These are phyloP conservation scores for Delichon dasypus DNA, from an alignment of 2,797 vertebrate species.

Conservation along the genomic window DNA sequence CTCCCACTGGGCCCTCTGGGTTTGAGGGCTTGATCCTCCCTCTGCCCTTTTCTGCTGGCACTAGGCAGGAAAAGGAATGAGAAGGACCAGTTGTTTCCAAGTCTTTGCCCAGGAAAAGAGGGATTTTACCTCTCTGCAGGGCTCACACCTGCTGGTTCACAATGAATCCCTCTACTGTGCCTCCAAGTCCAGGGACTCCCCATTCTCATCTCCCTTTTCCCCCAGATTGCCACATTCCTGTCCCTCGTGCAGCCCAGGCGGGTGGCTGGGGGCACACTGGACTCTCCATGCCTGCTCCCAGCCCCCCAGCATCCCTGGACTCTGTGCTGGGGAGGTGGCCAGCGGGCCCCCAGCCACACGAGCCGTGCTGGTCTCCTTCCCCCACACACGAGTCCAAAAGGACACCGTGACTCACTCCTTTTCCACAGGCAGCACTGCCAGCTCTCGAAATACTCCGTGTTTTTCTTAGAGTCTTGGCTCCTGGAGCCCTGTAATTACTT, in stretches of 20 bases:
- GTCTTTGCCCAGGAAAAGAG: neutral
- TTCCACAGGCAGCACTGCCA: conserved; percentile 19
- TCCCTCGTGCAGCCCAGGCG: neutral
- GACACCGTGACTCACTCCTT: conserved; percentile 39
- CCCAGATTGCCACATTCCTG: neutral
- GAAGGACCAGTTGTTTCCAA: neutral
- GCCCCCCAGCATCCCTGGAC: fast-evolving
- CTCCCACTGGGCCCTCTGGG: fast-evolving
- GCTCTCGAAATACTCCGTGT: conserved; percentile 13
- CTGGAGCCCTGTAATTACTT: conserved; percentile 48
- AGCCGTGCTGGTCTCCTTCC: neutral
- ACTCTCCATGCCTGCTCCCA: neutral
- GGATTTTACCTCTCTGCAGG: neutral
- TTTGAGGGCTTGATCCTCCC: neutral
- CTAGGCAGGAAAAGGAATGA: neutral
- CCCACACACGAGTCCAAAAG: neutral
- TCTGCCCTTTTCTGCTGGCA: neutral
- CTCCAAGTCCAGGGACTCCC: neutral
- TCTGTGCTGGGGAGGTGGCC: neutral
- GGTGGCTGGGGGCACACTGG: neutral
- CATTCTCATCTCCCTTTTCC: neutral
- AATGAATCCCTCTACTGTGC: fast-evolving
- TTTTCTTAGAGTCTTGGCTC: conserved; percentile 55
- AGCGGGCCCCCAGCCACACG: neutral
- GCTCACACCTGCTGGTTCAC: neutral